Percentiles rank a stretch among this genome's conserved stretches.
phyloP scores from a whole-genome alignment of 2,888 invertebrate species.

The Hirtodrosophila alboralis region DNA sequence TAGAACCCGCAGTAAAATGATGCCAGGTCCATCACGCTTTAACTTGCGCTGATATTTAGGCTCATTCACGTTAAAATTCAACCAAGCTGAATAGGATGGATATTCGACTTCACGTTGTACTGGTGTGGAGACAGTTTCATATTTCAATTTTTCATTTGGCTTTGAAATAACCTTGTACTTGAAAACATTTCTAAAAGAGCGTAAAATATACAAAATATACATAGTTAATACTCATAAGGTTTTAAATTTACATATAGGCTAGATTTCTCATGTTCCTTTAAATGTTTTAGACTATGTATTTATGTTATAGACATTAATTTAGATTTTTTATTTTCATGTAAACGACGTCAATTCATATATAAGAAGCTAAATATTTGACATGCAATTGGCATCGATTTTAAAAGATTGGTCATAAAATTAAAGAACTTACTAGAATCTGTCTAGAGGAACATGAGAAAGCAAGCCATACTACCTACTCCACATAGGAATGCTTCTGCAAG shows the following conservation, averaged over 20 bases:
- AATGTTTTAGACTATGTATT: too few species aligned
- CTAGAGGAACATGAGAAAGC: too few species aligned
- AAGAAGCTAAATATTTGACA: too few species aligned
- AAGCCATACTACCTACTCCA: constrained; percentile 86
- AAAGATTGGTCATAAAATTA: too few species aligned
- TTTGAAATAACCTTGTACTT: constrained; percentile 84
- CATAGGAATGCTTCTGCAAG: constrained; percentile 92
- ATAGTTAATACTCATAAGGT: too few species aligned
- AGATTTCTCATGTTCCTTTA: too few species aligned
- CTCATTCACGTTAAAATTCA: constrained; percentile 88
- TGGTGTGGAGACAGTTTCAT: constrained; percentile 87
- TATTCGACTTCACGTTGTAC: constrained; percentile 88
- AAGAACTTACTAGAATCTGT: too few species aligned
- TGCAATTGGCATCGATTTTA: too few species aligned
- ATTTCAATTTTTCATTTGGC: constrained; percentile 85
- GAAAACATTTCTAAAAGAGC: constrained; percentile 85
- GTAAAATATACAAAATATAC: neutral
- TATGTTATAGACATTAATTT: too few species aligned
- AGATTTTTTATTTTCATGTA: too few species aligned
- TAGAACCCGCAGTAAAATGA: constrained; percentile 88
- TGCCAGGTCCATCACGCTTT: constrained; percentile 89
- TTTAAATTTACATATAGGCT: too few species aligned
- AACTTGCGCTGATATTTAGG: constrained; percentile 86
- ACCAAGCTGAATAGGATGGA: constrained; percentile 88
- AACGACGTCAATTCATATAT: too few species aligned